Evolutionary conservation across 2,888 invertebrate species (phyloP).

Genomic region (Heliconius aoede): DNA sequence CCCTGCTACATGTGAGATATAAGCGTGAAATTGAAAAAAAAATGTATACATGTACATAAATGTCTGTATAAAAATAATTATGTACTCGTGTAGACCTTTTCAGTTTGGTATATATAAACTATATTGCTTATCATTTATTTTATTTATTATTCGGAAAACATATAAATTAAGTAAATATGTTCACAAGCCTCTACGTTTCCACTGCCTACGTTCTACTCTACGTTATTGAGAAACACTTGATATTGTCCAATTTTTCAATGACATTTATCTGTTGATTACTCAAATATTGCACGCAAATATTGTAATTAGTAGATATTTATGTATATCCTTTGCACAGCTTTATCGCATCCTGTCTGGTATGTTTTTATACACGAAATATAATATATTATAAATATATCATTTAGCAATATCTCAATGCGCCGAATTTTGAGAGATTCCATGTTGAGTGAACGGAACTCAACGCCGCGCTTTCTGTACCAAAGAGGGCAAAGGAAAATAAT

Average conservation of each 20-base stretch:
- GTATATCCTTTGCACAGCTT: slow-evolving; percentile 15
- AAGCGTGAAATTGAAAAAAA: too few relatives aligned
- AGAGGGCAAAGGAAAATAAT: neutral
- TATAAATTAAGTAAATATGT: too few relatives aligned
- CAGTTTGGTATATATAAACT: too few relatives aligned
- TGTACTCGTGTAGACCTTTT: too few relatives aligned
- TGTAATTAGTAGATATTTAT: neutral
- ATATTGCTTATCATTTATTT: too few relatives aligned
- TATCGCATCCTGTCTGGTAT: slow-evolving; percentile 45
- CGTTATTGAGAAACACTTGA: neutral
- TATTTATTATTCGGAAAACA: too few relatives aligned
- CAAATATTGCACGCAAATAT: slow-evolving; percentile 30
- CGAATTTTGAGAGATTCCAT: too few relatives aligned
- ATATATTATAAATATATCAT: neutral
- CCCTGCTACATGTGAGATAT: too few relatives aligned
- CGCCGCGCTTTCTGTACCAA: neutral
- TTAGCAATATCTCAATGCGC: neutral
- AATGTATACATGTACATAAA: too few relatives aligned
- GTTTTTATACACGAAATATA: slow-evolving; percentile 20
- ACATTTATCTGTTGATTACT: slow-evolving; percentile 13
- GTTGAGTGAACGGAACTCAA: neutral
- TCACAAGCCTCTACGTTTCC: too few relatives aligned
- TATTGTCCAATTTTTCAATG: slow-evolving; percentile 29
- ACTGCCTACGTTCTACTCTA: too few relatives aligned
- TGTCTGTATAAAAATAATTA: too few relatives aligned